A percentile compares a stretch with the other conserved stretches of the same genome.
Evolutionary conservation across 2,113 vertebrate species (phyloP).

Genomic region (Hydrochoerus hydrochaeris): DNA sequence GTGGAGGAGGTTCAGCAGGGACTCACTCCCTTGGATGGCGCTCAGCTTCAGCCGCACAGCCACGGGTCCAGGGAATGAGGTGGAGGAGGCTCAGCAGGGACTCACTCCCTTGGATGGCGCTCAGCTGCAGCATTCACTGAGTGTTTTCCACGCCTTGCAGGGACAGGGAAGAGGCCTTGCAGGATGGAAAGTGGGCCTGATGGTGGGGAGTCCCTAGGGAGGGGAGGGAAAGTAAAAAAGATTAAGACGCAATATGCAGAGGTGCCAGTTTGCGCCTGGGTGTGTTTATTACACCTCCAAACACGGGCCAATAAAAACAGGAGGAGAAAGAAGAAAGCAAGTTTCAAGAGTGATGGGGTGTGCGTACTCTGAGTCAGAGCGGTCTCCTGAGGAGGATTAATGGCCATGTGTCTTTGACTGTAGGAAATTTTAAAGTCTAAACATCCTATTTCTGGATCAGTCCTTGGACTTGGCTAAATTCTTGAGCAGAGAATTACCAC

Average conservation of each 20-base stretch:
- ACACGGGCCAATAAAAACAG: background rate
- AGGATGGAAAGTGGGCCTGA: background rate
- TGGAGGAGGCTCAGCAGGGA: too few relatives aligned
- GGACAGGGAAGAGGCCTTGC: background rate
- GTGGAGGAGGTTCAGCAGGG: too few relatives aligned
- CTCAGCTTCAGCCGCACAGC: background rate
- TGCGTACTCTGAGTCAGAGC: background rate
- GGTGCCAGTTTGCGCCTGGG: too few relatives aligned
- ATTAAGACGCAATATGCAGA: too few relatives aligned
- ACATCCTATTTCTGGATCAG: background rate
- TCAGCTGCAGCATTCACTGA: background rate
- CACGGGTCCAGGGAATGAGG: background rate
- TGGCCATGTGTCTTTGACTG: background rate
- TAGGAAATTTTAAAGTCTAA: background rate
- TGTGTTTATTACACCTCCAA: background rate
- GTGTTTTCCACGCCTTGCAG: background rate
- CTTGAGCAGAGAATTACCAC: too few relatives aligned
- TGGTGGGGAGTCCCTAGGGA: fast-evolving
- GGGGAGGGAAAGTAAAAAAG: background rate
- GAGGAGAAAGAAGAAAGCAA: background rate
- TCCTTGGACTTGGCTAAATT: background rate
- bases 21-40: too few relatives aligned
- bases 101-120: too few relatives aligned
- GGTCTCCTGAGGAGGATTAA: background rate
- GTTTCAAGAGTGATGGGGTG: background rate